A percentile compares a stretch with the other conserved stretches of the same genome.
phyloP scores from a whole-genome alignment of 2,888 invertebrate genomes.

The Cryptocheilus praepositus region DNA sequence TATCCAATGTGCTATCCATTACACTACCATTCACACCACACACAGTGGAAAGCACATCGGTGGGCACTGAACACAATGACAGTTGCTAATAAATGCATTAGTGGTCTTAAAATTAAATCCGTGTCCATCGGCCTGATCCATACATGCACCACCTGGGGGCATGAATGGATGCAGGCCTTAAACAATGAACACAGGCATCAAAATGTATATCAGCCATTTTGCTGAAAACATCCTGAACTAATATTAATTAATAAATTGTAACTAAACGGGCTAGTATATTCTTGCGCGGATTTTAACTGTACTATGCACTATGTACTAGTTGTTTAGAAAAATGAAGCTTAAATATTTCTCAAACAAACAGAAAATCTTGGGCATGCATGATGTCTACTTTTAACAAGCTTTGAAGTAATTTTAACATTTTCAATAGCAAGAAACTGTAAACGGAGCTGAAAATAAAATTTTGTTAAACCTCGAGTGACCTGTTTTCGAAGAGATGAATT shows the following conservation, averaged over 20 bases:
- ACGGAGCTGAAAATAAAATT: too few species aligned
- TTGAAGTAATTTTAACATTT: too few species aligned
- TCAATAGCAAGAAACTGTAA: too few species aligned
- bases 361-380: too few species aligned
- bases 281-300: too few species aligned
- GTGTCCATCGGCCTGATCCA: constrained; percentile 3
- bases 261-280: too few species aligned
- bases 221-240: constrained; percentile 15
- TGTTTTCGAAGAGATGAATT: too few species aligned
- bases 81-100: background rate
- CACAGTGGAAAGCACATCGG: constrained; percentile 1
- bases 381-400: too few species aligned
- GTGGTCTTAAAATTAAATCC: background rate
- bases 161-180: background rate
- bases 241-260: background rate
- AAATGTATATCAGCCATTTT: background rate
- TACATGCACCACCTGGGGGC: background rate
- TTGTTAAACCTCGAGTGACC: too few species aligned
- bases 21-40: constrained; percentile 2
- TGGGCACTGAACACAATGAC: constrained; percentile 1
- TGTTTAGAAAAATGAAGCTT: too few species aligned
- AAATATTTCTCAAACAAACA: too few species aligned
- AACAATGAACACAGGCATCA: background rate
- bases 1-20: constrained; percentile 3
- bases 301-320: too few species aligned